These are phyloP conservation scores for Rhimphoctona megacephalus DNA, from an alignment of 2,888 invertebrate genomes.

Conservation along the genomic window DNA sequence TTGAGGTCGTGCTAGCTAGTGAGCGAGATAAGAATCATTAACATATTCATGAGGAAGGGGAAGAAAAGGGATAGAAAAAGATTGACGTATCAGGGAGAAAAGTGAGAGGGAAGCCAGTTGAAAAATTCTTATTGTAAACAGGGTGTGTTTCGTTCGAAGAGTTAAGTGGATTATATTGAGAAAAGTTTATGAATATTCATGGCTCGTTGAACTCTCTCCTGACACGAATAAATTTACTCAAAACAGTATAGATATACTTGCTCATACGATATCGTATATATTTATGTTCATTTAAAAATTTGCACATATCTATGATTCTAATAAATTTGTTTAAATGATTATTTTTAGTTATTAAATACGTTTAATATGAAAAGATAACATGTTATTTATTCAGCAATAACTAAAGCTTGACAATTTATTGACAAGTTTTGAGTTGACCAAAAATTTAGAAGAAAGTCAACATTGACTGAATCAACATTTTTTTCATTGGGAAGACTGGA, in stretches of 20 bases:
- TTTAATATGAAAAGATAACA: too few species aligned
- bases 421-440: neutral
- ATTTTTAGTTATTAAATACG: neutral
- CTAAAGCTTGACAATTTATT: neutral
- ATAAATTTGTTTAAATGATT: neutral
- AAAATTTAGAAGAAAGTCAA: neutral
- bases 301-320: neutral
- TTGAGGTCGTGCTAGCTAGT: conserved; percentile 19
- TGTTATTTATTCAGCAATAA: neutral
- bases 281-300: neutral
- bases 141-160: conserved; percentile 38
- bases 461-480: neutral
- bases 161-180: conserved; percentile 56
- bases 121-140: conserved; percentile 51
- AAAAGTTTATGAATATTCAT: conserved; percentile 59
- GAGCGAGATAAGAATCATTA: conserved; percentile 32
- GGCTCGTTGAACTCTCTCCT: conserved; percentile 39
- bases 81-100: conserved; percentile 1
- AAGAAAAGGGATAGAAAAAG: neutral
- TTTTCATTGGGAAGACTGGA: neutral
- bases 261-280: neutral
- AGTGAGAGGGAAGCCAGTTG: conserved; percentile 2
- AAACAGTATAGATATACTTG: neutral
- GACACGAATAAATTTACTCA: conserved; percentile 36
- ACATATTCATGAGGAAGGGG: conserved; percentile 18